phyloP scores from a whole-genome alignment of 1,140 invertebrate genomes.

The Drosophila mojavensis region DNA sequence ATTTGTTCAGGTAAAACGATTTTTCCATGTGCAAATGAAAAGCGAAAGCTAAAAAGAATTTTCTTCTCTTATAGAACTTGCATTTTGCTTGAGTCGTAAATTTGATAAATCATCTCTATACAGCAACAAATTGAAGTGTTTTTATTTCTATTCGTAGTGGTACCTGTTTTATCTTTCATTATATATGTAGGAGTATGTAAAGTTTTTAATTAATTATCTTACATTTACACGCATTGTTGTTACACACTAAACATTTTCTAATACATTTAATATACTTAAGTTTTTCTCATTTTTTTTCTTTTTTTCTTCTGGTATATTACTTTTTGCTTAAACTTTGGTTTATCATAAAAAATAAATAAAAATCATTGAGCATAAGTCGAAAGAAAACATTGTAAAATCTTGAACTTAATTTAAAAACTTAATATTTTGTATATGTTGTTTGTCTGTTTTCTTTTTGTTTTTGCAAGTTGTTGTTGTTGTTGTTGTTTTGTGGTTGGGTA shows the following conservation, averaged over 20 bases:
- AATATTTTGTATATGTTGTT: conserved; percentile 1
- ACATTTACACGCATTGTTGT: conserved; percentile 63
- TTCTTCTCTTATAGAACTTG: not conserved
- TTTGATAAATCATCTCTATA: conserved; percentile 41
- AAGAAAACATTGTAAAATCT: not conserved
- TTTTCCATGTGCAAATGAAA: conserved; percentile 23
- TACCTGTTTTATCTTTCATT: conserved; percentile 31
- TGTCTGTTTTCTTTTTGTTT: conserved; percentile 15
- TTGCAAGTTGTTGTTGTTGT: conserved; percentile 2
- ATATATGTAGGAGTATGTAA: conserved; percentile 32
- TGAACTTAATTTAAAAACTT: not conserved
- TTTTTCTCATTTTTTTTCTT: not conserved
- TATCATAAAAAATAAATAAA: conserved; percentile 11
- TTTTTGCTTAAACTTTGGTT: not conserved
- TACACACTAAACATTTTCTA: conserved; percentile 78
- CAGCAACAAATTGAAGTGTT: conserved; percentile 47
- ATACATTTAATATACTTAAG: conserved; percentile 72
- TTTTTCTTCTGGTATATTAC: conserved; percentile 12
- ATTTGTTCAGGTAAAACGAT: conserved; percentile 31
- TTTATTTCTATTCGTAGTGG: conserved; percentile 14
- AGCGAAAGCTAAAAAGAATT: not conserved
- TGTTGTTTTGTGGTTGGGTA: conserved; percentile 26
- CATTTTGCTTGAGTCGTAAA: conserved; percentile 3
- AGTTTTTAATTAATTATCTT: conserved; percentile 58
- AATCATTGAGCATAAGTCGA: conserved; percentile 30